Evolutionary conservation across 1,140 invertebrate species (phyloP), one percentile per base, ranked within the genome.

Genomic region (Pseudomyrmex dendroicus): DNA sequence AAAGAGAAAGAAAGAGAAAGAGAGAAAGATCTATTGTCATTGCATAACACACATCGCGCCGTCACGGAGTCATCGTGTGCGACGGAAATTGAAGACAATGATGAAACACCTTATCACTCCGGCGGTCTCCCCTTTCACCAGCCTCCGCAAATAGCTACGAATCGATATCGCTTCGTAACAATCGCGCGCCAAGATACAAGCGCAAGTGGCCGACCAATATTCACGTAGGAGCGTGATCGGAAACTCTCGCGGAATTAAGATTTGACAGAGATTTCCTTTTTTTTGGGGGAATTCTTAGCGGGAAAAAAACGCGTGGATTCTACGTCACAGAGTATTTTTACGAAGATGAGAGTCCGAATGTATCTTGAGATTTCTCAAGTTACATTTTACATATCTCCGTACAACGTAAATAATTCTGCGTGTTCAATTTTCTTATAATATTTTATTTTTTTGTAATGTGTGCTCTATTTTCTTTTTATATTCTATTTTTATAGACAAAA

Each of bases 1-100:
- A 25, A 25, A 35, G 35, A 35, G 35, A 35, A 35, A 35, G 25
- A 22, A 9, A 46, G 64, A 54, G 63, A 68, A 64, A 22, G n/a
- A 46, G 64, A 54, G 63, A 68, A 64, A 66, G 64, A 54, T 15
- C 64, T 57, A 68, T 84, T 78, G 64, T 68, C 48, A 46, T 84
- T 84, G 82, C 82, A 80, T 84, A 84, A 84, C 25, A 22, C 57
- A 56, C 5, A 35, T 35, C 35, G 35, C 56, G 52, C 17, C 73
- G 54, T 22, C 57, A 25, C 25, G 64, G 64, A 68, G 62, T 68
- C 64, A 80, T 84, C 64, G 73, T 46, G 68, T 70, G 72, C 74
- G 73, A 80, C 64, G 57, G 74, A 84, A 84, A 84, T 80, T 78
- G 56, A 84, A 84, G 82, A 84, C 74, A 78, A 70, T 61, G 82